Percentiles rank a stretch among this genome's conserved stretches.
phyloP scores from a whole-genome alignment of 2,113 vertebrate species.

The Strix aluco region DNA sequence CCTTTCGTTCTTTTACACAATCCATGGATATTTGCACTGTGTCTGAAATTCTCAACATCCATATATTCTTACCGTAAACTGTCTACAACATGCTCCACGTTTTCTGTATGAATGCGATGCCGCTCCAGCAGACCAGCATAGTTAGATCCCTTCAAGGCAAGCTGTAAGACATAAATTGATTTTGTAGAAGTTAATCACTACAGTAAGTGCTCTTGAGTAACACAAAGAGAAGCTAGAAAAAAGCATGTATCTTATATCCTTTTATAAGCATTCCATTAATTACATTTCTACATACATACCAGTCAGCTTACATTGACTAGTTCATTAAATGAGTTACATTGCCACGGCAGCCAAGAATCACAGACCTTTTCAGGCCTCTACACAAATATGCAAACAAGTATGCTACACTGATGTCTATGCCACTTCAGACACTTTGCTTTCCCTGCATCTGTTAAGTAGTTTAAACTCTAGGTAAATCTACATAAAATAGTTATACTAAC shows the following conservation, averaged over 20 bases:
- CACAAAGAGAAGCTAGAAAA: background rate
- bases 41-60: background rate
- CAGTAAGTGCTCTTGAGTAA: background rate
- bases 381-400: background rate
- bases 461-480: background rate
- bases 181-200: background rate
- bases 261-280: background rate
- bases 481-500: background rate
- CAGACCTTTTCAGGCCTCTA: background rate
- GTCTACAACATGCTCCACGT: slow-evolving; percentile 88
- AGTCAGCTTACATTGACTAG: background rate
- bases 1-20: background rate
- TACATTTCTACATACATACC: background rate
- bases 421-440: background rate
- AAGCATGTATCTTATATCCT: background rate
- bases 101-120: slow-evolving; percentile 92
- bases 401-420: background rate
- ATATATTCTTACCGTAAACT: slow-evolving; percentile 84
- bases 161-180: slow-evolving; percentile 72
- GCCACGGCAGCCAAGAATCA: background rate
- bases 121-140: slow-evolving; percentile 93
- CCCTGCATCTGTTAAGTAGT: background rate
- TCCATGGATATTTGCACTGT: background rate
- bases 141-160: slow-evolving; percentile 95
- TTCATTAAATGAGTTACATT: background rate